Base-by-base conservation (phyloP, 2,888 invertebrate genomes). In the Acanthosepion pharaonis region DNA sequence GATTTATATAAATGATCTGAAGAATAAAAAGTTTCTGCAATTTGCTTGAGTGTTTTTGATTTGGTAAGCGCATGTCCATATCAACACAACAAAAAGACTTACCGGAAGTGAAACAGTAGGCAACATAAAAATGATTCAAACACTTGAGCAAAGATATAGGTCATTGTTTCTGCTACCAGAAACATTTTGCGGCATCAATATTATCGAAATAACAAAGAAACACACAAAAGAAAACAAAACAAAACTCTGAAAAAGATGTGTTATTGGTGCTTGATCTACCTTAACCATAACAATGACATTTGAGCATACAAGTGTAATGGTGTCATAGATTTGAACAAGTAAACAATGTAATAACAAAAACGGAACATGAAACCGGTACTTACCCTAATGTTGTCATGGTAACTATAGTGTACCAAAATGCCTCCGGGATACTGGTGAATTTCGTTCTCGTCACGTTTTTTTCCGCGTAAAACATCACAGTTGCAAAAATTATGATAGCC, bases 381-480 rank as follows among this genome's bases (percentile, higher is more conserved):
- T 98, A 99, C 99, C 99, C 99, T 96, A 99, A 98, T 94, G 99
- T 99, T 95, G 99, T 99, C 99, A 99, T 99, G 96, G 99, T 99
- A 97, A 99, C 99, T 97, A 99, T 99, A 97, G 99, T 99, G 98
- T 99, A 99, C 99, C 99, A 99, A 98, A 99, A 99, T 96, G 99
- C 99, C 94, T 99, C 99, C 95, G 99, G 99, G 98, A 99, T 99
- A 97, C 99, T 99, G 95, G 99, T 99, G 98, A 99, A 99, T 98
- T 99, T 99, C 94, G 99, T 99, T 96, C 98, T 98, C 97, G 98
- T 98, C 96, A 99, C 99, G 97, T 99, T 99, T 98, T 99, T 99
- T 98, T 99, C 99, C 94, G 99, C 99, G 98, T 99, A 99, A 98
- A 99, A 99, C 99, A 99, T 99, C 96, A 99, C 99, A 91, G 99